Evolutionary conservation across 2,797 vertebrate genomes (phyloP), one percentile per base, ranked within the genome.

Genomic region (Erpetoichthys calabaricus): DNA sequence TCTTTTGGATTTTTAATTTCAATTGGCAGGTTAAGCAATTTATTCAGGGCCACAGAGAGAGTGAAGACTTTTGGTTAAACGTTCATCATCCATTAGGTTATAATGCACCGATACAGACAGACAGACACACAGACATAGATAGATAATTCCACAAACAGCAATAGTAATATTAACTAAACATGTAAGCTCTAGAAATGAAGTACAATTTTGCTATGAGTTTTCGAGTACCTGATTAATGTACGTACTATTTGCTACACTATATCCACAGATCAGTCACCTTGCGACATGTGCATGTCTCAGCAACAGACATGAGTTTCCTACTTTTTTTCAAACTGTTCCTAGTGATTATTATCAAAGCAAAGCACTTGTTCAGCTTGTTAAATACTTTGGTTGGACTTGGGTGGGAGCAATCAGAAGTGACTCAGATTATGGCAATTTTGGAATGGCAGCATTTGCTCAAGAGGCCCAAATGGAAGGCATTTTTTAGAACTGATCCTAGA

Each of bases 321-420:
- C 62, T 63, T 50, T 60, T 67, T 42, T 65, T 45, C 52, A 45
- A 65, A 71, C 60, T 59, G 43, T 69, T 60, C 64, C 10, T 62
- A 54, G 59, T 65, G 47, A 57, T 60, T 58, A 63, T 56, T 6
- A 59, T 46, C 62, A 54, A 68, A 81, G 79, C 69, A 76, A 77
- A 75, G 79, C 72, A 0, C 63, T 83, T 8, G 82, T 79, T n/a
- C 72, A 80, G 42, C 53, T 85, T 55, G 79, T 84, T 8, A 80
- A 71, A 10, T 41, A 81, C 60, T 84, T 86, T 70, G 82, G 80
- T 3, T 86, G 84, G 84, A 85, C 76, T 4, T 86, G 80, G 80
- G 73, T 84, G 51, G 82, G 82, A 53, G 76, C 80, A 3, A 63
- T 86, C 2, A 68, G 76, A 69, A 68, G 62, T 3, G 75, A 85